phyloP scores from a whole-genome alignment of 2,797 vertebrate species.

The Denticeps clupeoides region DNA sequence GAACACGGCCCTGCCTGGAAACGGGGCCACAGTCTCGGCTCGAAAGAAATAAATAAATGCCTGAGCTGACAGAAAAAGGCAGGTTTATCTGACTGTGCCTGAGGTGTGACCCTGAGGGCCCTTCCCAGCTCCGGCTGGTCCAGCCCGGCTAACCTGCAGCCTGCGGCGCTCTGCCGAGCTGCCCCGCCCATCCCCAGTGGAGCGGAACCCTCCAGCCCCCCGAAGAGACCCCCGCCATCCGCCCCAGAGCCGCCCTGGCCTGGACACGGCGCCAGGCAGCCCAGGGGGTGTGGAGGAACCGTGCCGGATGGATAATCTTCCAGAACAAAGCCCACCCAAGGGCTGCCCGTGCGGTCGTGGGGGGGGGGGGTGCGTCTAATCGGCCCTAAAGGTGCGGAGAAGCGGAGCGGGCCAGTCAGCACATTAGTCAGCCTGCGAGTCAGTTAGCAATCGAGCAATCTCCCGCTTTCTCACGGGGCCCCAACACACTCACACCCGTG shows the following conservation, averaged over 20 bases:
- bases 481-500: not conserved
- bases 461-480: too few species aligned
- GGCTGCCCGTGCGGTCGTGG: constrained; percentile 31
- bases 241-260: constrained; percentile 2
- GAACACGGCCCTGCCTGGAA: too few species aligned
- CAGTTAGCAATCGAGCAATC: too few species aligned
- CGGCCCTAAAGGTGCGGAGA: constrained; percentile 33
- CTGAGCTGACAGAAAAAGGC: too few species aligned
- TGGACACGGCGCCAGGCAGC: constrained; percentile 16
- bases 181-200: constrained; percentile 5
- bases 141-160: constrained; percentile 31
- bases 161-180: not conserved
- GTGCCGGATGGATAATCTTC: constrained; percentile 40
- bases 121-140: too few species aligned
- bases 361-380: constrained; percentile 20
- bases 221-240: constrained; percentile 11
- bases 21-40: too few species aligned
- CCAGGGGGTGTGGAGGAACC: constrained; percentile 24
- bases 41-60: too few species aligned
- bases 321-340: constrained; percentile 48
- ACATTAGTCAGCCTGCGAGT: too few species aligned
- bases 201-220: constrained; percentile 26
- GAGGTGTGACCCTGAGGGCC: too few species aligned
- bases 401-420: constrained; percentile 1
- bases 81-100: too few species aligned